A percentile compares a stretch with the other conserved stretches of the same genome.
These are phyloP conservation scores for Gallinago stenura DNA, from an alignment of 2,797 vertebrate species.

Conservation along the genomic window DNA sequence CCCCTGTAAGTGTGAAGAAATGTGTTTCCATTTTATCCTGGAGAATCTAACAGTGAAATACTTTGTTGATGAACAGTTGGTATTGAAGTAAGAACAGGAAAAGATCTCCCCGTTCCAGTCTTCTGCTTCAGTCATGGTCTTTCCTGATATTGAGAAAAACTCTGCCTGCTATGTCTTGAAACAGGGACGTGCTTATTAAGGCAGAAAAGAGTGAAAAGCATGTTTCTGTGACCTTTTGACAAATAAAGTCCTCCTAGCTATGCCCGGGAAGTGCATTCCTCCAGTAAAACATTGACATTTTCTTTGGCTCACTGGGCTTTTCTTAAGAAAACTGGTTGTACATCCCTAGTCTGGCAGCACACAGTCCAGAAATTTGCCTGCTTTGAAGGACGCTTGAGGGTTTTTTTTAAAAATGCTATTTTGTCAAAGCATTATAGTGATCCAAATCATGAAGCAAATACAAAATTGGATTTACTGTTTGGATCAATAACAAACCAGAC, in stretches of 20 bases:
- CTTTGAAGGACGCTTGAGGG: neutral
- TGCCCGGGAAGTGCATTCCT: neutral
- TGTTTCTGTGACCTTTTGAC: constrained; percentile 12
- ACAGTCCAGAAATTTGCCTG: neutral
- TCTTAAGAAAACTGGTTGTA: neutral
- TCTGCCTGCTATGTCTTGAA: neutral
- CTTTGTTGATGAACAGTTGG: neutral
- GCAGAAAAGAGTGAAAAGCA: neutral
- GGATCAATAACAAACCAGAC: neutral
- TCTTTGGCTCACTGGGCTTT: neutral
- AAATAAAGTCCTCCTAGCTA: neutral
- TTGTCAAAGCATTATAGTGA: neutral
- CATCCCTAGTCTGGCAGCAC: neutral
- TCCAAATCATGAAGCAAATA: neutral
- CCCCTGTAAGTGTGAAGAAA: neutral
- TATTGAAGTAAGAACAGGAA: neutral
- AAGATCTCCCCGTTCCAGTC: neutral
- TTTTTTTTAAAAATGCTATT: neutral
- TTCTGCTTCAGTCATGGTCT: neutral
- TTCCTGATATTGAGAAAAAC: neutral
- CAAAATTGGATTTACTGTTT: neutral
- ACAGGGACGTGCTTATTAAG: neutral
- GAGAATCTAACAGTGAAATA: neutral
- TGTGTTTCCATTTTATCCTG: neutral
- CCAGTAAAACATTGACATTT: neutral